Evolutionary conservation across 2,113 vertebrate species (phyloP), one percentile per base, ranked within the genome.

Genomic region (Clarias macrocephalus): DNA sequence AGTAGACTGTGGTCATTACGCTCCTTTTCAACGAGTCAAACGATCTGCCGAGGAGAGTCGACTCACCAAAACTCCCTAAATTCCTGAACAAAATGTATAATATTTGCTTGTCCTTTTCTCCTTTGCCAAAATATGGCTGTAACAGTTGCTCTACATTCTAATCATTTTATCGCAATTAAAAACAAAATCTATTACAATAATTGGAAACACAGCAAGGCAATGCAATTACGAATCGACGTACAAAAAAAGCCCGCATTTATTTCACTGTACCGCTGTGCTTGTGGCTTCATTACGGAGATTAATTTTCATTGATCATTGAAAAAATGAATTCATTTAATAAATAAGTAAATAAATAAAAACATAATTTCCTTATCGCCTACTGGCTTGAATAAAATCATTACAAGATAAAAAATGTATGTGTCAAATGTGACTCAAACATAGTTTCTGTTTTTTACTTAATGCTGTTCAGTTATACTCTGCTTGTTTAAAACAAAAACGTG

Each of bases 241-340:
- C 42, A 48, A 30, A 33, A 73, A 73, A 23, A 12, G 33, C 16
- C 30, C 3, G 68, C n/a, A 15, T 68, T 68, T 15, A 28, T 33
- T 33, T 37, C 21, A 33, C 18, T 16, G 7, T 42, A 18, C 70
- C 21, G 70, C 70, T 73, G 18, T 21, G 33, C 42, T 73, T 73
- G 70, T 73, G 70, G 33, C 70, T 73, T 37, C 70, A 42, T 73
- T 73, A 73, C 37, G 70, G 42, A 73, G 70, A 73, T 73, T 73
- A 9, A 42, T 42, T 73, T 25, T 11, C 73, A 76, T 52, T 52
- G 21, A 76, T 52, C 11, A 13, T 52, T 18, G 57, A 42, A 42
- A 42, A 48, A 48, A 48, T 7, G 7, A 7, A n/a, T n/a, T n/a
- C n/a, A n/a, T n/a, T n/a, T n/a, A 48, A 48, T 48, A 6, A 48